Evolutionary conservation across 2,113 vertebrate species (phyloP).

Genomic region (Callaeas wilsoni): DNA sequence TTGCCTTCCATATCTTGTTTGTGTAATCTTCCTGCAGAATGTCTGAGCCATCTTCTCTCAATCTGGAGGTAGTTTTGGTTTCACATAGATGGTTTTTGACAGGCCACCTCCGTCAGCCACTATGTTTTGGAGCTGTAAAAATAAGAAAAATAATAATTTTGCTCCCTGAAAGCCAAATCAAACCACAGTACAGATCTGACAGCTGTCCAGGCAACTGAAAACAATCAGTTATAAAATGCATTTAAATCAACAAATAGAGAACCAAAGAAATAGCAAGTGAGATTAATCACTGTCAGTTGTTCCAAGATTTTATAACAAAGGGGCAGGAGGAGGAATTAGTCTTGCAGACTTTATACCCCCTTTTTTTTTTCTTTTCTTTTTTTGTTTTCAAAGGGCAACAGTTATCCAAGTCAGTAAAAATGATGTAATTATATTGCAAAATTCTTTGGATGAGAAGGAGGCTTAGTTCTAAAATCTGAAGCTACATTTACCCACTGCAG

Average conservation of each 20-base stretch:
- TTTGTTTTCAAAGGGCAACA: neutral
- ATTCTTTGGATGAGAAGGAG: slow-evolving; percentile 61
- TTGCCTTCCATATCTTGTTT: neutral
- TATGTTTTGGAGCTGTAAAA: slow-evolving; percentile 17
- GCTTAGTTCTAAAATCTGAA: slow-evolving; percentile 48
- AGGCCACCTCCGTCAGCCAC: neutral
- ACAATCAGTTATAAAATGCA: slow-evolving; percentile 52
- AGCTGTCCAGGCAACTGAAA: slow-evolving; percentile 50
- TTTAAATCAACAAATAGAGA: slow-evolving; percentile 64
- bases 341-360: slow-evolving; percentile 24
- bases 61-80: slow-evolving; percentile 21
- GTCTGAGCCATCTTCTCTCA: neutral
- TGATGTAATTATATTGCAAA: slow-evolving; percentile 76
- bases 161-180: slow-evolving; percentile 24
- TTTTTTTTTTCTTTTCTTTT: neutral
- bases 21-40: neutral
- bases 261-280: slow-evolving; percentile 63
- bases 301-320: slow-evolving; percentile 62
- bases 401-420: slow-evolving; percentile 73
- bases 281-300: slow-evolving; percentile 68
- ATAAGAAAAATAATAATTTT: slow-evolving; percentile 52
- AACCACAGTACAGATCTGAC: slow-evolving; percentile 31
- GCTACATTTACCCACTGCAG: slow-evolving; percentile 59
- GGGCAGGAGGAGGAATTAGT: slow-evolving; percentile 39
- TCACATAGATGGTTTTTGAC: neutral